These are phyloP conservation scores for Lacanobia oleracea DNA, from an alignment of 2,888 invertebrate species.

Conservation along the genomic window DNA sequence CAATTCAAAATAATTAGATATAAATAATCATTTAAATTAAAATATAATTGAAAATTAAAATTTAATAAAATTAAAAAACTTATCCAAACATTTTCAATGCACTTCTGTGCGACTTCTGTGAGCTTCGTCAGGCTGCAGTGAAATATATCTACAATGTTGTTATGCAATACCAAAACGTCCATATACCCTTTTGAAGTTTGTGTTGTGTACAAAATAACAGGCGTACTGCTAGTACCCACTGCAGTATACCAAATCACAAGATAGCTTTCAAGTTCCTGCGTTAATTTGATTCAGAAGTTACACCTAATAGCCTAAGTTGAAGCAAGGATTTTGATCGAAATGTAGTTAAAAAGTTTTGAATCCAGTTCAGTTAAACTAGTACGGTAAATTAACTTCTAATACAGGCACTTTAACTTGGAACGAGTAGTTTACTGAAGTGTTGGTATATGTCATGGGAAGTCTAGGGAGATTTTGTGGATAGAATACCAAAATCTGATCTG, in stretches of 20 bases:
- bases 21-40: too few relatives aligned
- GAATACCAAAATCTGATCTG: not conserved
- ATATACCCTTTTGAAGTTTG: too few relatives aligned
- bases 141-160: too few relatives aligned
- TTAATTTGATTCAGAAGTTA: constrained; percentile 49
- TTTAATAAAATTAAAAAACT: too few relatives aligned
- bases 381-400: constrained; percentile 53
- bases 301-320: constrained; percentile 12
- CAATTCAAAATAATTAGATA: too few relatives aligned
- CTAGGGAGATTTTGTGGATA: not conserved
- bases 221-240: not conserved
- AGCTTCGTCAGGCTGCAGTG: too few relatives aligned
- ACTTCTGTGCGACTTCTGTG: too few relatives aligned
- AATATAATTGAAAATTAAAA: too few relatives aligned
- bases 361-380: constrained; percentile 37
- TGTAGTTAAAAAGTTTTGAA: constrained; percentile 53
- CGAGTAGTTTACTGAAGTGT: constrained; percentile 28
- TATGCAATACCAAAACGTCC: too few relatives aligned
- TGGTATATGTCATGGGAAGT: constrained; percentile 15
- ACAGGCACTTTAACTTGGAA: constrained; percentile 42
- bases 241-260: constrained; percentile 19
- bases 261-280: constrained; percentile 23
- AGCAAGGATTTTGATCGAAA: constrained; percentile 49
- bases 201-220: not conserved
- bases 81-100: too few relatives aligned